Evolutionary conservation across 2,797 vertebrate genomes (phyloP).

Genomic region (Lithobates pipiens): DNA sequence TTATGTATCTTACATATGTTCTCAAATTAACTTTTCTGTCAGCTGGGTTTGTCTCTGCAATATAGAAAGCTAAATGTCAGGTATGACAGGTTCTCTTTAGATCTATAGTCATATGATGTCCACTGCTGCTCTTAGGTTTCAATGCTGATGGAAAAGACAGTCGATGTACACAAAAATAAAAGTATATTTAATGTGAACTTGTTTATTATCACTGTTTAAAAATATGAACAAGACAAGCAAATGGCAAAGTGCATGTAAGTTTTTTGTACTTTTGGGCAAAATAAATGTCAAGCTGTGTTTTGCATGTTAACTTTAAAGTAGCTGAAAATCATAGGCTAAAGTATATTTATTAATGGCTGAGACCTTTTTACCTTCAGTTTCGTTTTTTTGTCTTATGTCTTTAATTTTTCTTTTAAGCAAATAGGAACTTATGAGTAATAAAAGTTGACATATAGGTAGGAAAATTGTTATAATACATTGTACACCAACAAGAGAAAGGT

Average conservation of each 20-base stretch:
- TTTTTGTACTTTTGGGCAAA: conserved; percentile 4
- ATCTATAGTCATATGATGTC: no score
- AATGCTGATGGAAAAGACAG: no score
- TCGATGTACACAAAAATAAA: no score
- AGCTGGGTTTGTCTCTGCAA: no score
- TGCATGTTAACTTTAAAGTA: not conserved
- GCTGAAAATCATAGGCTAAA: not conserved
- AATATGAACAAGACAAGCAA: not conserved
- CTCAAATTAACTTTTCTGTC: no score
- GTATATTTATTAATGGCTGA: not conserved
- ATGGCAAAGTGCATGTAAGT: conserved; percentile 9
- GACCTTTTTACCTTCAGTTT: not conserved
- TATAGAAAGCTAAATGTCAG: no score
- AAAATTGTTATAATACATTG: not conserved
- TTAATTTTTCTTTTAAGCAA: not conserved
- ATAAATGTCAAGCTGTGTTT: conserved; percentile 66
- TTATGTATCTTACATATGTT: no score
- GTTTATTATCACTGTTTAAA: no score
- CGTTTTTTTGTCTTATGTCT: not conserved
- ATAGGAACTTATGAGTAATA: not conserved
- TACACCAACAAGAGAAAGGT: not conserved
- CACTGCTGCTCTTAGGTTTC: no score
- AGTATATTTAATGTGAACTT: no score
- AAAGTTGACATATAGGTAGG: not conserved
- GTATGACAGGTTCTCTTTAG: no score